A percentile compares a stretch with the other conserved stretches of the same genome.
phyloP scores from a whole-genome alignment of 2,113 vertebrate genomes.

The Brienomyrus longianalis region DNA sequence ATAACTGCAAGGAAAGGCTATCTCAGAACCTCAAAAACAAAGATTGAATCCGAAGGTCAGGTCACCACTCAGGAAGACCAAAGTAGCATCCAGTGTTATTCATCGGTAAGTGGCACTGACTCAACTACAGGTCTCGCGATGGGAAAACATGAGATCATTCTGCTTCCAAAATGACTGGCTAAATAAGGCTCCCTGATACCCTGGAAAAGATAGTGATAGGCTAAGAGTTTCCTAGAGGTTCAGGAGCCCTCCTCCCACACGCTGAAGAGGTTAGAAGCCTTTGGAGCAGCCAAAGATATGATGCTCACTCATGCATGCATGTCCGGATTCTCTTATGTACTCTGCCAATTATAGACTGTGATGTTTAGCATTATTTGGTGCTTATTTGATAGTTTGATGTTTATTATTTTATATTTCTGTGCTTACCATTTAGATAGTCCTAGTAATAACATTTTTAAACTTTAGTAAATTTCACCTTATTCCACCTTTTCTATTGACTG shows the following conservation, averaged over 20 bases:
- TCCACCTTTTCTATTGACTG: neutral
- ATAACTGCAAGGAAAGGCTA: neutral
- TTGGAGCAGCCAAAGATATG: neutral
- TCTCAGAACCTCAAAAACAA: neutral
- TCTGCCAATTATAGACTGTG: neutral
- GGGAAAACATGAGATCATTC: constrained; percentile 2
- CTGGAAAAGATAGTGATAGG: neutral
- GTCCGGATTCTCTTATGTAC: neutral
- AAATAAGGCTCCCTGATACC: constrained; percentile 1
- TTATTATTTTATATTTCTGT: neutral
- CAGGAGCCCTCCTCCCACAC: neutral
- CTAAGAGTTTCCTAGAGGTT: neutral
- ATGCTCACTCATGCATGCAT: neutral
- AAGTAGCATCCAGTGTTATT: neutral
- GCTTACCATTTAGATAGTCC: neutral
- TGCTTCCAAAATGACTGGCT: neutral
- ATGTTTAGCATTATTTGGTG: neutral
- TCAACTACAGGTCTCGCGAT: neutral
- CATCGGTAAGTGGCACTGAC: neutral
- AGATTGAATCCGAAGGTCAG: neutral
- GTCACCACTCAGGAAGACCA: neutral
- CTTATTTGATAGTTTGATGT: neutral
- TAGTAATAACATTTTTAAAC: neutral
- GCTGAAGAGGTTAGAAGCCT: neutral
- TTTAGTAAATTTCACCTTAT: neutral